phyloP scores from a whole-genome alignment of 2,888 invertebrate genomes.

The Halictus quadricinctus region DNA sequence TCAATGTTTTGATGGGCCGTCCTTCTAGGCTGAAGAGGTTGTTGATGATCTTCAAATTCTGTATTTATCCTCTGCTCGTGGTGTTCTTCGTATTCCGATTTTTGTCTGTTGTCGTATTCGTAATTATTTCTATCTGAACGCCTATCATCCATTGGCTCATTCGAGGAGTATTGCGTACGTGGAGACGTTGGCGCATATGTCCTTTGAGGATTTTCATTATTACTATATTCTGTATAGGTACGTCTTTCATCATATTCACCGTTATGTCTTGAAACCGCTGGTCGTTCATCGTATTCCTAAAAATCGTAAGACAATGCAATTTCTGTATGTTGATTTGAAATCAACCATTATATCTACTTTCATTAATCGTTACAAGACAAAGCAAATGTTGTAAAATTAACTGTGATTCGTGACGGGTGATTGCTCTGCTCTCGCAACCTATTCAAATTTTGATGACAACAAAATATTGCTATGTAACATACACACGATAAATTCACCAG shows the following conservation, averaged over 20 bases:
- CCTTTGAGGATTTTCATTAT: conserved; percentile 67
- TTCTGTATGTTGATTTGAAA: not conserved
- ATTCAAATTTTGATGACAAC: not conserved
- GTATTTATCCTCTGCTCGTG: conserved; percentile 73
- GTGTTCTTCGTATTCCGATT: conserved; percentile 75
- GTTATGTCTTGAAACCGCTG: conserved; percentile 69
- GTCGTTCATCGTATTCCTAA: conserved; percentile 74
- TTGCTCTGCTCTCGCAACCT: not conserved
- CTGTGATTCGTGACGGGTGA: not conserved
- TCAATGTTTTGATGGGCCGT: conserved; percentile 71
- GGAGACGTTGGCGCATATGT: conserved; percentile 72
- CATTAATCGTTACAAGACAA: conserved; percentile 11
- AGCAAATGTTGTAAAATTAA: conserved; percentile 5
- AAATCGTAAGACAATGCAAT: conserved; percentile 40
- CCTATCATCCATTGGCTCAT: conserved; percentile 75
- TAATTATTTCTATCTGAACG: conserved; percentile 72
- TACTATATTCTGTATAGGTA: conserved; percentile 67
- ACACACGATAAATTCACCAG: not conserved
- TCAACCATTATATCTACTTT: conserved; percentile 2
- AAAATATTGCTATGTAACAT: conserved; percentile 5
- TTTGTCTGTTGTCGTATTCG: conserved; percentile 74
- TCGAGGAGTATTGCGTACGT: conserved; percentile 71
- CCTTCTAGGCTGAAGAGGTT: conserved; percentile 65
- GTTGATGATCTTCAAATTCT: conserved; percentile 74
- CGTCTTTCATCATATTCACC: conserved; percentile 76